These are phyloP conservation scores for Zaprionus lachaisei DNA, from an alignment of 1,140 invertebrate genomes.

Conservation along the genomic window DNA sequence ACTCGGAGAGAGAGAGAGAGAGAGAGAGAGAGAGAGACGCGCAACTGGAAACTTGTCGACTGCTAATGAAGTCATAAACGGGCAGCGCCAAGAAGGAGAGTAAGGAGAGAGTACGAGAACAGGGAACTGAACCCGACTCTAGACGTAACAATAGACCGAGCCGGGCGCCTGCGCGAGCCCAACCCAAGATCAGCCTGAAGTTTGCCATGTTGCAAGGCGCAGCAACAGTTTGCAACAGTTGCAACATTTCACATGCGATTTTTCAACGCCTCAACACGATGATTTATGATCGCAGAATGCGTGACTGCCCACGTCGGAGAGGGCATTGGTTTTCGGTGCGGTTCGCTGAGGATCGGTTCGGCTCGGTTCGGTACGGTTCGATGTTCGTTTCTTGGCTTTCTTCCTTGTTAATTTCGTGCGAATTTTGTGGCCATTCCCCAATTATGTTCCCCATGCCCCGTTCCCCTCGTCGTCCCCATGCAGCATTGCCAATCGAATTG, in stretches of 20 bases:
- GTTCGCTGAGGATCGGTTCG: background rate
- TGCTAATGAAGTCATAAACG: constrained; percentile 74
- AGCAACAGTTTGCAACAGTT: constrained; percentile 38
- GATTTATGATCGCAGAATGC: constrained; percentile 73
- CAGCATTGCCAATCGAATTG: constrained; percentile 12
- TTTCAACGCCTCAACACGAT: constrained; percentile 71
- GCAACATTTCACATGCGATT: constrained; percentile 62
- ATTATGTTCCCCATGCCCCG: constrained; percentile 18
- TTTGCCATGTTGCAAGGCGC: constrained; percentile 38
- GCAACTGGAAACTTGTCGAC: constrained; percentile 61
- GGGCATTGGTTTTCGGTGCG: constrained; percentile 3
- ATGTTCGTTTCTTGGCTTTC: constrained; percentile 41
- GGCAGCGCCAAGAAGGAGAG: constrained; percentile 24
- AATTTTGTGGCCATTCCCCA: constrained; percentile 39
- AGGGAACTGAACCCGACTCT: constrained; percentile 19
- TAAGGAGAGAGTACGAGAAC: constrained; percentile 6
- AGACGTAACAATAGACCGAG: constrained; percentile 49
- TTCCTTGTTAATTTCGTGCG: constrained; percentile 68
- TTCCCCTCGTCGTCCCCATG: no score
- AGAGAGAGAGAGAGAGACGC: background rate
- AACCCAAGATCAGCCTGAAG: constrained; percentile 22
- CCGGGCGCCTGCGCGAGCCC: constrained; percentile 48
- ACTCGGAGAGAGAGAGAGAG: constrained; percentile 31
- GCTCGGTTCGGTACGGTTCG: background rate
- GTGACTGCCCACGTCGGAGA: constrained; percentile 68